Percentiles rank a stretch among this genome's conserved stretches.
Conservation (phyloP, 2,113 vertebrate genomes). For the Gnathonemus longibarbis region DNA sequence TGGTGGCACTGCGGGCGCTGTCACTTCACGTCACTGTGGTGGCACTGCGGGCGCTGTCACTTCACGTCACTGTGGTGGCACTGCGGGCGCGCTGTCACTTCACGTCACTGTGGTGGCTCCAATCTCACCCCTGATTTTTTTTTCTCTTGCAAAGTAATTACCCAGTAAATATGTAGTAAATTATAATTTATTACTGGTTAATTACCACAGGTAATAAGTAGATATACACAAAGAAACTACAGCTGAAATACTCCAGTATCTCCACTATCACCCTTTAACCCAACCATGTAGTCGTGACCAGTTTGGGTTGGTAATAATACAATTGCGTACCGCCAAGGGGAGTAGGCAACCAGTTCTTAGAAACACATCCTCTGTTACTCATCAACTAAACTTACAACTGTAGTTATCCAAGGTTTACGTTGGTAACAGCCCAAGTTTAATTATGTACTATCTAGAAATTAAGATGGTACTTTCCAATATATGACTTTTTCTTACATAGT, state of each 20-base stretch:
- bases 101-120: neutral
- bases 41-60: neutral
- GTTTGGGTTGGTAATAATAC: neutral
- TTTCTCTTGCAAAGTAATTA: neutral
- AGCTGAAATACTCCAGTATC: neutral
- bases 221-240: neutral
- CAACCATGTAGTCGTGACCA: neutral
- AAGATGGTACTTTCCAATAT: neutral
- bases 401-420: neutral
- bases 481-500: neutral
- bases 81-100: neutral
- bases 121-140: neutral
- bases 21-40: neutral
- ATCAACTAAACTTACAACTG: neutral
- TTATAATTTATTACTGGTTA: neutral
- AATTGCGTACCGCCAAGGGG: neutral
- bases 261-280: neutral
- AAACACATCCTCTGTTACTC: neutral
- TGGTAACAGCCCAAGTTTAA: neutral
- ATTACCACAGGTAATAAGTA: neutral
- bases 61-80: neutral
- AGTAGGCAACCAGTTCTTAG: neutral
- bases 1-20: neutral
- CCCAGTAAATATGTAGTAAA: neutral
- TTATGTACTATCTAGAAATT: neutral